Percentiles rank a stretch among this genome's conserved stretches.
phyloP scores from a whole-genome alignment of 2,888 invertebrate genomes.

The Sinelater perroti region DNA sequence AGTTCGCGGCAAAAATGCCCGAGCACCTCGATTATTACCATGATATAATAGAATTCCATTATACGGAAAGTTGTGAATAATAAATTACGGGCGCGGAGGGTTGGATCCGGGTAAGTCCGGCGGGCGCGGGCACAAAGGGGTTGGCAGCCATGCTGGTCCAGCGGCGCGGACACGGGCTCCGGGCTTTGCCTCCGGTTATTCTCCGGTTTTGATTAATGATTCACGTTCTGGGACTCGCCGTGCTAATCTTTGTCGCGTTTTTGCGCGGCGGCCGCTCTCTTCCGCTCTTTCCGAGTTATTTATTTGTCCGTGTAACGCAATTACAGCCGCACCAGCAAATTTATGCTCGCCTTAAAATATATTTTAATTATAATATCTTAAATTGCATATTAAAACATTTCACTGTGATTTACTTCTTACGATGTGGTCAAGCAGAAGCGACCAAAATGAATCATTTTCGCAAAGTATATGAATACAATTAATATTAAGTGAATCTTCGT shows the following conservation, averaged over 20 bases:
- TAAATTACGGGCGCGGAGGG: constrained; percentile 50
- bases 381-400: no score
- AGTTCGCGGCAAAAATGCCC: neutral
- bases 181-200: constrained; percentile 46
- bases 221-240: constrained; percentile 45
- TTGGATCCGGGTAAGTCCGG: constrained; percentile 40
- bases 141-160: constrained; percentile 67
- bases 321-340: no score
- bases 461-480: no score
- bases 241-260: constrained; percentile 10
- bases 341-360: no score
- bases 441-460: no score
- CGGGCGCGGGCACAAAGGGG: constrained; percentile 51
- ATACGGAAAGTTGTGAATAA: constrained; percentile 56
- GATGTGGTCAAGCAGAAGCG: no score
- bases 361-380: no score
- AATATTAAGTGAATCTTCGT: no score
- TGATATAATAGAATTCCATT: constrained; percentile 52
- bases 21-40: constrained; percentile 25
- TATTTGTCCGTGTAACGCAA: no score
- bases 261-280: neutral
- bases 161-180: constrained; percentile 62
- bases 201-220: constrained; percentile 53
- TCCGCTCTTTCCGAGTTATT: neutral
- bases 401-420: no score